Base-by-base conservation (phyloP, 2,888 invertebrate species). In the Fragum fragum region DNA sequence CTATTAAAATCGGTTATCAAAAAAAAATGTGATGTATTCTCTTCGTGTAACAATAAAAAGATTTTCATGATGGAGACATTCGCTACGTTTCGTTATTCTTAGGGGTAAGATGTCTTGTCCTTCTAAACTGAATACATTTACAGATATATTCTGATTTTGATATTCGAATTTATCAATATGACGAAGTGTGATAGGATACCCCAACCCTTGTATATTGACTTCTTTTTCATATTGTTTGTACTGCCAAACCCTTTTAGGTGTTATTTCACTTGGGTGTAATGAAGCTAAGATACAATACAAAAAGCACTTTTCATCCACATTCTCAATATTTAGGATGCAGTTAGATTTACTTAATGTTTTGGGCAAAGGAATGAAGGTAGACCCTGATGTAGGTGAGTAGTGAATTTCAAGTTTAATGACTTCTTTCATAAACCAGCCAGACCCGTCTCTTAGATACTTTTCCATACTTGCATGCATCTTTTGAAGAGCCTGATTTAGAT, bases 111-210 rank as follows among this genome's bases (percentile, higher is more conserved):
- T 83, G n/a, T 78, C 73, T 21, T 79, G 66, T 23, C 72, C 80
- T 71, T 86, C 86, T 73, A 36, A 76, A n/a, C 73, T 71, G 75
- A 81, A 86, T 11, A 86, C 79, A 32, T 86, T 84, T 2, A 83
- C 55, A 1, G 81, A 84, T 53, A 81, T 79, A 21, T 77, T 69
- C 26, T 23, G 47, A 76, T 82, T 84, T 74, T 84, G 81, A 1
- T 29, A 57, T 76, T 85, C 82, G 39, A 85, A 69, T 74, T 63
- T 83, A 21, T 73, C 16, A 18, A 85, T 73, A 21, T 82, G 79
- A 11, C 55, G 42, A 26, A 82, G 23, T 18, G 78, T n/a, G 9
- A 81, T 74, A 14, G 81, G 83, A 52, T 81, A 86, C 11, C 72
- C 21, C 14, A 86, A 79, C 14, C 78, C 76, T 23, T 52, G 21